Evolutionary conservation across 2,888 invertebrate species (phyloP).

Genomic region (Apoda limacodes): DNA sequence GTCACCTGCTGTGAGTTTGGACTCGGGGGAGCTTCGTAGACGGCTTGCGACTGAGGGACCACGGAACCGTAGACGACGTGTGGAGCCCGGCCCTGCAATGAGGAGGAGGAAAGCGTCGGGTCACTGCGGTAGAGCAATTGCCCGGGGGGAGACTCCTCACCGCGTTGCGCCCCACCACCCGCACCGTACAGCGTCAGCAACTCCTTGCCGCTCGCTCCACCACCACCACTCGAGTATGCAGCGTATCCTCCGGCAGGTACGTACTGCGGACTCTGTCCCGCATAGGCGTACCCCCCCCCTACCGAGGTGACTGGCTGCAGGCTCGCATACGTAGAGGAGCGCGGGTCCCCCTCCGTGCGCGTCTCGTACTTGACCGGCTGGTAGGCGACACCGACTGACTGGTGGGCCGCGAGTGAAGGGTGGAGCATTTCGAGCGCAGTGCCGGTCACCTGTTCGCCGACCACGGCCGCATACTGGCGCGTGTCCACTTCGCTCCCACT

Average conservation of each 20-base stretch:
- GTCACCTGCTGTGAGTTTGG: conserved; percentile 69
- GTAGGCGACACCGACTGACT: conserved; percentile 52
- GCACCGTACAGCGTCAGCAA: conserved; percentile 24
- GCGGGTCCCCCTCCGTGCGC: conserved; percentile 43
- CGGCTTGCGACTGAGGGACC: conserved; percentile 51
- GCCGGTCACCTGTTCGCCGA: conserved; percentile 33
- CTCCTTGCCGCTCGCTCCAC: conserved; percentile 23
- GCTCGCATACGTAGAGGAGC: conserved; percentile 70
- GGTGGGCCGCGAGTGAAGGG: conserved; percentile 42
- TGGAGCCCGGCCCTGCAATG: conserved; percentile 61
- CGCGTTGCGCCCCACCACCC: conserved; percentile 33
- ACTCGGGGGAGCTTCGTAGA: conserved; percentile 68
- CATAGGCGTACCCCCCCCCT: conserved; percentile 46
- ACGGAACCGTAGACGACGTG: conserved; percentile 60
- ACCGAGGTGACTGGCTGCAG: conserved; percentile 73
- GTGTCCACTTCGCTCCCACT: conserved; percentile 27
- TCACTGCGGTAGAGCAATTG: conserved; percentile 73
- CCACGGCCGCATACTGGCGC: conserved; percentile 41
- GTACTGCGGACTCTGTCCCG: conserved; percentile 45
- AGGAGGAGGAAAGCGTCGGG: conserved; percentile 75
- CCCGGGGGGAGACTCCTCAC: conserved; percentile 65
- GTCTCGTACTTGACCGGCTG: conserved; percentile 59
- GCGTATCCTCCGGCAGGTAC: conserved; percentile 38
- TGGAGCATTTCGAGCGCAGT: conserved; percentile 53
- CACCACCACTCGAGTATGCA: conserved; percentile 30